A percentile compares a stretch with the other conserved stretches of the same genome.
These are phyloP conservation scores for Dasyurus viverrinus DNA, from an alignment of 2,113 vertebrate genomes.

Conservation along the genomic window DNA sequence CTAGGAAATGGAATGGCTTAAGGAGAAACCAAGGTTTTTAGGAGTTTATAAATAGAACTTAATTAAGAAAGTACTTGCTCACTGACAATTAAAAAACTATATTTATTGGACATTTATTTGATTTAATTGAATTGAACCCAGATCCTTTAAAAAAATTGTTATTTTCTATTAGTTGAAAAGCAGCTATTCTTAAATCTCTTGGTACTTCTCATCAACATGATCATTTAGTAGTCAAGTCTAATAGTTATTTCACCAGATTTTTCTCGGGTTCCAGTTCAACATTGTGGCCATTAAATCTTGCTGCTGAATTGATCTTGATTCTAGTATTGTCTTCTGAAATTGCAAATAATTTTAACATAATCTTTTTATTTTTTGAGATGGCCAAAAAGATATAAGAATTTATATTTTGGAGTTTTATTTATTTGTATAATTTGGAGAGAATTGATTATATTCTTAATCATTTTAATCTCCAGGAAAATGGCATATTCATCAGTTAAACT, in stretches of 20 bases:
- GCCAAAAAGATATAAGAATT: conserved; percentile 65
- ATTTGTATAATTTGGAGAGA: conserved; percentile 12
- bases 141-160: conserved; percentile 54
- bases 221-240: neutral
- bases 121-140: conserved; percentile 49
- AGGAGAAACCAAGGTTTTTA: conserved; percentile 13
- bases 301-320: conserved; percentile 21
- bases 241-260: conserved; percentile 39
- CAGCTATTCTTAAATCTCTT: conserved; percentile 29
- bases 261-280: conserved; percentile 32
- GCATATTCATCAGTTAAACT: neutral
- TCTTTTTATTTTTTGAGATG: conserved; percentile 52
- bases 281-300: conserved; percentile 21
- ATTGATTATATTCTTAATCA: conserved; percentile 7
- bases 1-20: neutral
- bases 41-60: conserved; percentile 32
- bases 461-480: conserved; percentile 9
- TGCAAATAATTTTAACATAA: conserved; percentile 52
- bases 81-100: conserved; percentile 7
- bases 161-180: conserved; percentile 59
- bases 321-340: conserved; percentile 50
- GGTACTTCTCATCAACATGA: neutral
- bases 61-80: conserved; percentile 38
- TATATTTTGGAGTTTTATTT: conserved; percentile 57
- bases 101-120: conserved; percentile 60